Evolutionary conservation across 2,888 invertebrate genomes (phyloP).

Genomic region (Acanthoscelides obtectus): DNA sequence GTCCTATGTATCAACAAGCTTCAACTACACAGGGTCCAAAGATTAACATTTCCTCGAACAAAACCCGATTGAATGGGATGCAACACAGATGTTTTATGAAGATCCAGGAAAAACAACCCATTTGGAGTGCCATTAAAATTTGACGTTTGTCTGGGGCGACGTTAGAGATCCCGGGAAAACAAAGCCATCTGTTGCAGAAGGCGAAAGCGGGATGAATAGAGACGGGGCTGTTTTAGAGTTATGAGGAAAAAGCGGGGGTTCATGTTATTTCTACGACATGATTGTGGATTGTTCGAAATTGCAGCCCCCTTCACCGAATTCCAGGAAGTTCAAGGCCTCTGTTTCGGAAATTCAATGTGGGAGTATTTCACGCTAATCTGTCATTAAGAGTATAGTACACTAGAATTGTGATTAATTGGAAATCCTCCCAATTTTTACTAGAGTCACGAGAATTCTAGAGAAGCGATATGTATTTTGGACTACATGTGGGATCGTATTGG

Average conservation of each 20-base stretch:
- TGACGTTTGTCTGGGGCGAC: background rate
- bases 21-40: background rate
- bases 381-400: too few relatives aligned
- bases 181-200: conserved; percentile 26
- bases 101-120: background rate
- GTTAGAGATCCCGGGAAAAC: conserved; percentile 12
- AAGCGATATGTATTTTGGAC: too few relatives aligned
- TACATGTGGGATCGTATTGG: too few relatives aligned
- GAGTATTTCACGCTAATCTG: too few relatives aligned
- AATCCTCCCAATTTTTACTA: too few relatives aligned
- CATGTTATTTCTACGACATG: background rate
- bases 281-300: too few relatives aligned
- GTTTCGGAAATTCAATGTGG: too few relatives aligned
- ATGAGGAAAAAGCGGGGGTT: background rate
- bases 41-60: background rate
- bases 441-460: too few relatives aligned
- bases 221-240: background rate
- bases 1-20: too few relatives aligned
- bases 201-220: background rate
- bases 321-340: too few relatives aligned
- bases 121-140: background rate
- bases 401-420: too few relatives aligned
- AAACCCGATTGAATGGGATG: background rate
- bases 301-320: too few relatives aligned
- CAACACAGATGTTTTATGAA: background rate